Evolutionary conservation across 2,113 vertebrate genomes (phyloP).

Genomic region (Notarius quadriscutis): DNA sequence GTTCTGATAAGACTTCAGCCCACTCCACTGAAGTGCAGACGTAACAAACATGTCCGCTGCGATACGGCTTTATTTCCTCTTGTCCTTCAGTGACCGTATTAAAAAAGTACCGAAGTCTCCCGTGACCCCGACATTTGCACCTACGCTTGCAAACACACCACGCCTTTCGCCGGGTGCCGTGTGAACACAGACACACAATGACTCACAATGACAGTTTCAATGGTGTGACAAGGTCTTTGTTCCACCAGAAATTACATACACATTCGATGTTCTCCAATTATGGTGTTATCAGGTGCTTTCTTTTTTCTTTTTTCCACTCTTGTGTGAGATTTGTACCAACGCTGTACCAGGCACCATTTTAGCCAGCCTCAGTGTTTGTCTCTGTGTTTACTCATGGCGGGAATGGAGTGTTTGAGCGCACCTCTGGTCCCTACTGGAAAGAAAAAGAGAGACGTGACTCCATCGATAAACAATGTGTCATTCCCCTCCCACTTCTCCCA

Average conservation of each 20-base stretch:
- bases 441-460: constrained; percentile 51
- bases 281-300: constrained; percentile 70
- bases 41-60: constrained; percentile 58
- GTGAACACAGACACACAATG: constrained; percentile 67
- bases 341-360: constrained; percentile 83
- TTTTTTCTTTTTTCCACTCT: constrained; percentile 47
- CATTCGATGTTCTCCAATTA: constrained; percentile 71
- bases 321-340: constrained; percentile 62
- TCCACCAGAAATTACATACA: constrained; percentile 65
- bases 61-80: constrained; percentile 46
- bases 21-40: constrained; percentile 53
- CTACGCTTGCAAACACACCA: constrained; percentile 47
- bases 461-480: constrained; percentile 60
- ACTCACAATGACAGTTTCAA: constrained; percentile 67
- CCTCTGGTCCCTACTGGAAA: constrained; percentile 56
- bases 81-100: constrained; percentile 66
- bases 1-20: constrained; percentile 68
- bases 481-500: constrained; percentile 48
- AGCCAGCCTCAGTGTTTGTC: constrained; percentile 79
- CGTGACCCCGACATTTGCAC: constrained; percentile 28
- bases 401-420: constrained; percentile 62
- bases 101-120: constrained; percentile 32
- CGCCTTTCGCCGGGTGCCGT: constrained; percentile 30
- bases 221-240: constrained; percentile 68
- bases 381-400: constrained; percentile 88